Base-by-base conservation (phyloP, 2,113 vertebrate species). In the Hemiprocne comata region DNA sequence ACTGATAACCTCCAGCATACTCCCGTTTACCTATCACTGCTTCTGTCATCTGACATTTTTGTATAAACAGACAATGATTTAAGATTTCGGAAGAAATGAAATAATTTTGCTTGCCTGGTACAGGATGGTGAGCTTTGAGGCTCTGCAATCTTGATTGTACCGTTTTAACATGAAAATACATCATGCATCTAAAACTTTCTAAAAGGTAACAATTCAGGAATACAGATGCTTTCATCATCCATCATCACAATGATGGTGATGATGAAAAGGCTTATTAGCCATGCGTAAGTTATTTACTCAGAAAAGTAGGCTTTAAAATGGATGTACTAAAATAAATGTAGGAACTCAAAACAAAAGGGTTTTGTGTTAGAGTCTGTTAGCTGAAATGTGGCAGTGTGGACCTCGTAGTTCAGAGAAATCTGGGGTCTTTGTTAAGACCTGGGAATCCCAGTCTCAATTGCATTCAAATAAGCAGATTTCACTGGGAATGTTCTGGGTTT, bases 51-150 rank as follows among this genome's bases (percentile, higher is more conserved):
- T 86, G 87, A 54, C 80, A 72, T 89, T 94, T 77, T 76, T 85
- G 51, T 78, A 72, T 94, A 87, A 62, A 53, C 42, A 73, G 76
- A 84, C 54, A 69, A 57, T 67, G 65, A 94, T 92, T 93, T 93
- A 95, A 83, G 84, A 85, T 67, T 89, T 88, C 74, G 60, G 82
- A 29, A 90, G 53, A 82, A 86, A 90, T 80, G 31, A 86, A 71
- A 78, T 75, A 5, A 12, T 38, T 85, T 70, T 91, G 48, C 87
- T 70, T 91, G 48, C 87, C 83, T 70, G 26, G 48, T 48, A 89
- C 77, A 75, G n/a, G 34, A 82, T 51, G 66, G 48, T n/a, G 60
- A 25, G 12, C 29, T 53, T 26, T 60, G 42, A 80, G 77, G 53
- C 46, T 77, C 20, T 31, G 33, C 24, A 40, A 72, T 69, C n/a